Evolutionary conservation across 2,888 invertebrate species (phyloP).

Genomic region (Eupithecia vulgata): DNA sequence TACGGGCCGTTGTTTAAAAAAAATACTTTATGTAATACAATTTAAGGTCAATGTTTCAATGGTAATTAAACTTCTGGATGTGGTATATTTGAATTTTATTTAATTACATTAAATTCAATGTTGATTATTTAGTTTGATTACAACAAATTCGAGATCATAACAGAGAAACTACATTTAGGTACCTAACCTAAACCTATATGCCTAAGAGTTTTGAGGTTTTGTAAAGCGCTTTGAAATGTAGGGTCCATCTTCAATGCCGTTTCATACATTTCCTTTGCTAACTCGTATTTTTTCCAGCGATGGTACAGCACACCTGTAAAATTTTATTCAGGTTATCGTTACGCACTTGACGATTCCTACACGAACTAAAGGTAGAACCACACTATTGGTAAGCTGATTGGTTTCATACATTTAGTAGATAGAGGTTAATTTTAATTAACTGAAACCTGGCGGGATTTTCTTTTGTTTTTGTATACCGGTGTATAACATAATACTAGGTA

Average conservation of each 20-base stretch:
- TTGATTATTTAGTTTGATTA: not conserved
- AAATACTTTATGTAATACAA: not conserved
- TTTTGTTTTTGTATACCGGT: no score
- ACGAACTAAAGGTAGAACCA: not conserved
- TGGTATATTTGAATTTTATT: slow-evolving; percentile 15
- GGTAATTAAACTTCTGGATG: slow-evolving; percentile 30
- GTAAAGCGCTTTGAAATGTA: slow-evolving; percentile 86
- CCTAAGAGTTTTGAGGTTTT: slow-evolving; percentile 83
- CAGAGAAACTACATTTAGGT: not conserved
- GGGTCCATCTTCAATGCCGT: slow-evolving; percentile 90
- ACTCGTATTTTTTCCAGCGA: slow-evolving; percentile 91
- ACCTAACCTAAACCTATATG: not conserved
- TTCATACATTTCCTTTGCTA: slow-evolving; percentile 90
- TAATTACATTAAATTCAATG: not conserved
- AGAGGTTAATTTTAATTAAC: no score
- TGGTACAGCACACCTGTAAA: slow-evolving; percentile 94
- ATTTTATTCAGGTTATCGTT: not conserved
- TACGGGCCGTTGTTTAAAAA: not conserved
- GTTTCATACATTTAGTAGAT: no score
- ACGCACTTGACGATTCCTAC: not conserved
- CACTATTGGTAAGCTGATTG: not conserved
- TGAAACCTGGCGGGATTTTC: no score
- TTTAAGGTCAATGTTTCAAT: slow-evolving; percentile 15
- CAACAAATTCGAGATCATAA: not conserved
- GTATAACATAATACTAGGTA: no score